Conservation (phyloP, 1,140 invertebrate species). For the Lutraria rhynchaena region DNA sequence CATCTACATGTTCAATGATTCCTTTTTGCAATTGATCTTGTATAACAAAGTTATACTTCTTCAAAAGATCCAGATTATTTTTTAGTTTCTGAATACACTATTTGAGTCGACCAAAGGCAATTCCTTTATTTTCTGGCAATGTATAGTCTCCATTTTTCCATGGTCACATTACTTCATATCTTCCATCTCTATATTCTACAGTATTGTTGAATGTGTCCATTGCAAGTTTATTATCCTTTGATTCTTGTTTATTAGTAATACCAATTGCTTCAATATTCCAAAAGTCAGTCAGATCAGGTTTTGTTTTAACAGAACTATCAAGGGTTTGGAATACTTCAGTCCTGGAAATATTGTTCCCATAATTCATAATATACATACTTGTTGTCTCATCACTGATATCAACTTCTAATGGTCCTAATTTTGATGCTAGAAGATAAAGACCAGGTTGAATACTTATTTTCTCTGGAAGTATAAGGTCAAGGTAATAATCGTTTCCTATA, state of each 20-base stretch:
- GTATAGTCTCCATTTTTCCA: conserved; percentile 35
- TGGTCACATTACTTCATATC: conserved; percentile 49
- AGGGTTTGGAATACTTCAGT: background rate
- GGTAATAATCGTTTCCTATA: conserved; percentile 24
- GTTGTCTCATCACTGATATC: background rate
- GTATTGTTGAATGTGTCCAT: conserved; percentile 39
- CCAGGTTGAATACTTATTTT: background rate
- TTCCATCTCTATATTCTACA: conserved; percentile 14
- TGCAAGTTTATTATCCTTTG: conserved; percentile 19
- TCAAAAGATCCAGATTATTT: conserved; percentile 46
- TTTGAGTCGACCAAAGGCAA: conserved; percentile 39
- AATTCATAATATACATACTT: conserved; percentile 15
- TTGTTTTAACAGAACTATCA: background rate
- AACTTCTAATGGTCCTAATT: conserved; percentile 6
- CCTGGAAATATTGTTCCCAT: background rate
- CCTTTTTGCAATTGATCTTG: conserved; percentile 50
- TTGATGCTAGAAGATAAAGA: conserved; percentile 18
- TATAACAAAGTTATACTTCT: conserved; percentile 45
- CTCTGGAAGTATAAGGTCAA: background rate
- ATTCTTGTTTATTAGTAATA: conserved; percentile 16
- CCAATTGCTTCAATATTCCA: conserved; percentile 58
- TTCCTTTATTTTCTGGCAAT: conserved; percentile 48
- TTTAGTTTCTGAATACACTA: conserved; percentile 26
- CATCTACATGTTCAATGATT: conserved; percentile 26
- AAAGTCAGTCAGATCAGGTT: conserved; percentile 44